Percentiles rank a stretch among this genome's conserved stretches.
Conservation (phyloP, 2,888 invertebrate species). For the Cantharis rufa region DNA sequence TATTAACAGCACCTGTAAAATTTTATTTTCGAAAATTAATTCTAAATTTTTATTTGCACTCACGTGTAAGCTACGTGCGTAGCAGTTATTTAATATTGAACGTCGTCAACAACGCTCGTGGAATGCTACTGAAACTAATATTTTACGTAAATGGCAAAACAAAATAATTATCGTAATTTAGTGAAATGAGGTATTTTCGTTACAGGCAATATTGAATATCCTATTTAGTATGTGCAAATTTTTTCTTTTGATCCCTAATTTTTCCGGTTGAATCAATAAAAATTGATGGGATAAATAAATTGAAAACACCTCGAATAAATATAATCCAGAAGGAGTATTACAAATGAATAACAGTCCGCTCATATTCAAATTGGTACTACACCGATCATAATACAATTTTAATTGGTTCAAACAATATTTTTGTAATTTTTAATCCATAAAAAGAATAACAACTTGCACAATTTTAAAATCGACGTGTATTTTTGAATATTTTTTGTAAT, state of each 20-base stretch:
- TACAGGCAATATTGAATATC: not conserved
- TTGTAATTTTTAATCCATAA: not conserved
- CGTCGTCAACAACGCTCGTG: not conserved
- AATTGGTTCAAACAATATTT: not conserved
- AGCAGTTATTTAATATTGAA: not conserved
- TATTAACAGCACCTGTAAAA: not conserved
- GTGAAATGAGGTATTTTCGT: not conserved
- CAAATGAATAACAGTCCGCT: not conserved
- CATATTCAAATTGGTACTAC: not conserved
- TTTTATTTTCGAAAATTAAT: not conserved
- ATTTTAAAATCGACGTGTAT: too few species aligned
- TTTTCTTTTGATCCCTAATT: not conserved
- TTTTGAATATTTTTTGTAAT: not conserved
- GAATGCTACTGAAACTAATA: not conserved
- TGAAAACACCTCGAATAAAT: not conserved
- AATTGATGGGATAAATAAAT: too few species aligned
- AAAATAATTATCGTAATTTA: not conserved
- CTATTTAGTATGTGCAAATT: not conserved
- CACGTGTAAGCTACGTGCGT: not conserved
- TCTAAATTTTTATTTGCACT: not conserved
- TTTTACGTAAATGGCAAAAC: not conserved
- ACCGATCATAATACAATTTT: not conserved
- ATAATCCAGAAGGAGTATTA: not conserved
- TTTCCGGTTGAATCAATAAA: not conserved
- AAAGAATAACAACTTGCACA: too few species aligned